Conservation (phyloP, 2,888 invertebrate species). For the Escarpia spicata region DNA sequence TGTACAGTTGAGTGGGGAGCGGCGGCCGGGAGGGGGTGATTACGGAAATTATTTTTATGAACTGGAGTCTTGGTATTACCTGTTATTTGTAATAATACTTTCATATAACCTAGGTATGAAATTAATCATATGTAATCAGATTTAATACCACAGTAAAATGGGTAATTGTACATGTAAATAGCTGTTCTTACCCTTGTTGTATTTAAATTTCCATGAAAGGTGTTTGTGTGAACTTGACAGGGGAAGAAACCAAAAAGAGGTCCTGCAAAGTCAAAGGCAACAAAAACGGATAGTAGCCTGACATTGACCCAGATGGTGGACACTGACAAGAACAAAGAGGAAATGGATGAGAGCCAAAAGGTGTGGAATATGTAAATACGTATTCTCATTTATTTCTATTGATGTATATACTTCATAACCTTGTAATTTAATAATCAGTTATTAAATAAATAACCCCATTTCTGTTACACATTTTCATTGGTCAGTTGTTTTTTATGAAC, state of each 20-base stretch:
- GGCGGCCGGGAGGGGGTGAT: too few relatives aligned
- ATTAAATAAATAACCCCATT: background rate
- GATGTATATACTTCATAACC: too few relatives aligned
- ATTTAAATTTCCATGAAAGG: background rate
- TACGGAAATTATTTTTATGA: background rate
- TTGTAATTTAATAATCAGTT: background rate
- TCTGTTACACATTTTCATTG: background rate
- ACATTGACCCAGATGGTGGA: constrained; percentile 57
- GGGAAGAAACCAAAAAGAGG: constrained; percentile 32
- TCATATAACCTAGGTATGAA: background rate
- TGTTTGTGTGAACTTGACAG: constrained; percentile 19
- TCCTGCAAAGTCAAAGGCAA: constrained; percentile 30
- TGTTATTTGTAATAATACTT: background rate
- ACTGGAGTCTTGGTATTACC: background rate
- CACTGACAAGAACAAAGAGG: constrained; percentile 7
- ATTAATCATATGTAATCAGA: background rate
- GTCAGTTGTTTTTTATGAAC: background rate
- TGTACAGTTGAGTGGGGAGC: too few relatives aligned
- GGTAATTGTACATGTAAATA: background rate
- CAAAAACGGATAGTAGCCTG: constrained; percentile 28
- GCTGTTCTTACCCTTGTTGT: too few relatives aligned
- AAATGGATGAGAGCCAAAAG: background rate
- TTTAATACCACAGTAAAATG: background rate
- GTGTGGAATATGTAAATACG: background rate
- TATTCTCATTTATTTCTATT: background rate